These are phyloP conservation scores for Saimiri boliviensis DNA, from an alignment of 2,113 vertebrate species.

Conservation along the genomic window DNA sequence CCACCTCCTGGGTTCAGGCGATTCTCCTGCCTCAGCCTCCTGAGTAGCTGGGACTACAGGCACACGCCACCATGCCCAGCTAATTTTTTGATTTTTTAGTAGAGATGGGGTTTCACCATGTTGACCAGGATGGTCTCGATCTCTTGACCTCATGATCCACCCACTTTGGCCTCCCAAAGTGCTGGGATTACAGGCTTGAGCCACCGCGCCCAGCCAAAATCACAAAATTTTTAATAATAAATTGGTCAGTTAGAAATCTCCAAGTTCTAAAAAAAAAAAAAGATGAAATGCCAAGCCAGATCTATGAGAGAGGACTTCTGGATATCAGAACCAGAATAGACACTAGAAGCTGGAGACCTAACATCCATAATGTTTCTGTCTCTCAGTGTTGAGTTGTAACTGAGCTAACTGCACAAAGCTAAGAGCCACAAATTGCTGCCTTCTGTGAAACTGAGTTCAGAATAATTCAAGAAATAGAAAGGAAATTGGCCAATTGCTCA, in stretches of 20 bases:
- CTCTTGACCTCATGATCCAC: too few species aligned
- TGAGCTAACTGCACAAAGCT: background rate
- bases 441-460: background rate
- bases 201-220: too few species aligned
- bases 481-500: background rate
- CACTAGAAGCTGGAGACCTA: background rate
- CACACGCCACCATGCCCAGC: too few species aligned
- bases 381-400: background rate
- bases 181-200: too few species aligned
- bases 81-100: too few species aligned
- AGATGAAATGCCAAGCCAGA: background rate
- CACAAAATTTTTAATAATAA: background rate
- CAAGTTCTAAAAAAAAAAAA: background rate
- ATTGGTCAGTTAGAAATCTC: background rate
- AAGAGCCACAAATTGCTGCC: background rate
- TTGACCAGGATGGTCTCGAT: too few species aligned
- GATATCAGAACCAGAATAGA: background rate
- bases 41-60: too few species aligned
- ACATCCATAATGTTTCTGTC: rapidly evolving
- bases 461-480: background rate
- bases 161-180: too few species aligned
- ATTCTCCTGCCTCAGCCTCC: too few species aligned
- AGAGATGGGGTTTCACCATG: too few species aligned
- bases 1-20: too few species aligned
- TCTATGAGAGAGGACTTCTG: background rate